Conservation (phyloP, 2,797 vertebrate species). For the Schizopygopsis pylzovi region DNA sequence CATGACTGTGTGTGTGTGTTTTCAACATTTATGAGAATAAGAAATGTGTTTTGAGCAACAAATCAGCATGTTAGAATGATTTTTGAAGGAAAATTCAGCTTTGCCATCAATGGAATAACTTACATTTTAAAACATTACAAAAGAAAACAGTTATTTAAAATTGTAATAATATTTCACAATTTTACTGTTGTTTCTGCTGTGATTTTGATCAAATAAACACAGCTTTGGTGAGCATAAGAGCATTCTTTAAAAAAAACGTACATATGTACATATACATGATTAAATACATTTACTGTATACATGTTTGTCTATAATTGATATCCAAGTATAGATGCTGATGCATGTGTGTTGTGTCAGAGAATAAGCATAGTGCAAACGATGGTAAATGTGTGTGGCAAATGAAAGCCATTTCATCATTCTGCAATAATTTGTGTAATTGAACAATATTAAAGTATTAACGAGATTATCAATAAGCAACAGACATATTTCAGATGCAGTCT, state of each 20-base stretch:
- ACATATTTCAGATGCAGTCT: background rate
- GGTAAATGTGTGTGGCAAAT: background rate
- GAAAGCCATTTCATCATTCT: background rate
- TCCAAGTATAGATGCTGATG: background rate
- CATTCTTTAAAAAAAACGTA: background rate
- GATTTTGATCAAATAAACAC: background rate
- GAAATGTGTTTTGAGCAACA: background rate
- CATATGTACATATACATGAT: background rate
- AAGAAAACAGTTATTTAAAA: background rate
- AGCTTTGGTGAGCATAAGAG: background rate
- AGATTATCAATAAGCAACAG: background rate
- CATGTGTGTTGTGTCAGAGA: background rate
- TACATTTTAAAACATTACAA: background rate
- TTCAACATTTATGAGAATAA: background rate
- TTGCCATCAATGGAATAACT: background rate
- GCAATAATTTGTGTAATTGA: background rate
- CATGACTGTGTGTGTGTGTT: too few relatives aligned
- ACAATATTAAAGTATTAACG: background rate
- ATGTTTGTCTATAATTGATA: background rate
- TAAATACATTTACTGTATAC: background rate
- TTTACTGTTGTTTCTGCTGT: background rate
- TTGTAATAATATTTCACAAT: background rate
- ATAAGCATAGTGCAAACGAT: background rate
- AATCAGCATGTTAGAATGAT: background rate
- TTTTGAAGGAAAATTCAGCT: background rate